Conservation (phyloP, 2,797 vertebrate species). For the Oophaga sylvatica region DNA sequence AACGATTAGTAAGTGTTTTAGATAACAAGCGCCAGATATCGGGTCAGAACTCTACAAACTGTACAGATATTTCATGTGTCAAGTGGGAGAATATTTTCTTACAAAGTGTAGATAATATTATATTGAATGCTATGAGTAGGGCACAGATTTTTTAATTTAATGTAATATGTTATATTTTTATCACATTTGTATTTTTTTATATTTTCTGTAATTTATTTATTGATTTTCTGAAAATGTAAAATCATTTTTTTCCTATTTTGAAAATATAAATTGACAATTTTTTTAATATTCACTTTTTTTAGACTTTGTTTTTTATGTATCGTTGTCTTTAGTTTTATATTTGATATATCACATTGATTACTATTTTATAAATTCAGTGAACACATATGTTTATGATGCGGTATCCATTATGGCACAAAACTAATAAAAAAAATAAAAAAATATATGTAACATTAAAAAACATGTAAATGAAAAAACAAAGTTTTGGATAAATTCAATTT, state of each 20-base stretch:
- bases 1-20: slow-evolving; percentile 52
- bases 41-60: slow-evolving; percentile 34
- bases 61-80: slow-evolving; percentile 28
- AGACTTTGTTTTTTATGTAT: background rate
- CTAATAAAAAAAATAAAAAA: no score
- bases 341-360: background rate
- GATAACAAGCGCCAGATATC: slow-evolving; percentile 31
- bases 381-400: background rate
- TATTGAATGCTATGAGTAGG: background rate
- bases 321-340: background rate
- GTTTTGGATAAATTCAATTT: no score
- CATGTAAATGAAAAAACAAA: no score
- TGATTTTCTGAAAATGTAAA: background rate
- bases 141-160: background rate
- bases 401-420: background rate
- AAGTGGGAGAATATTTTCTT: slow-evolving; percentile 14
- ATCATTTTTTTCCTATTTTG: background rate
- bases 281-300: background rate
- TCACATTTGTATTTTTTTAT: no score
- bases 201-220: background rate
- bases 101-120: background rate
- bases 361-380: background rate
- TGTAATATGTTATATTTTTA: background rate
- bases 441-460: no score
- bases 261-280: background rate